Percentiles rank a stretch among this genome's conserved stretches.
Conservation (phyloP, 2,113 vertebrate genomes). For the Chamaea fasciata region DNA sequence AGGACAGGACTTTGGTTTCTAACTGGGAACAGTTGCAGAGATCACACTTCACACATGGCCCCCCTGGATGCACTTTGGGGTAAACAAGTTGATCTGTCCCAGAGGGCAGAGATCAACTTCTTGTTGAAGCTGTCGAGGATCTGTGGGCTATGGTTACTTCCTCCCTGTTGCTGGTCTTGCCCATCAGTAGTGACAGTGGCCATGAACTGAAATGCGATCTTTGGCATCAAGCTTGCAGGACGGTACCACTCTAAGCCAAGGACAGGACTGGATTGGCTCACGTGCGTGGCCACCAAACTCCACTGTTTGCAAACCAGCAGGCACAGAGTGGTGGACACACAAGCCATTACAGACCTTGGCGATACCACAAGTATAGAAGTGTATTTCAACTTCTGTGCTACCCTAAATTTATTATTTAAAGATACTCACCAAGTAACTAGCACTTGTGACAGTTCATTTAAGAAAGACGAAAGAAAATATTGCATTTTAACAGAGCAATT, state of each 20-base stretch:
- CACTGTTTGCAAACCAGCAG: not conserved
- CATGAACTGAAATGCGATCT: not conserved
- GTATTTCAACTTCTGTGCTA: not conserved
- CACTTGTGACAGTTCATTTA: not conserved
- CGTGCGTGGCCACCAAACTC: not conserved
- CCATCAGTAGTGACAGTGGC: not conserved
- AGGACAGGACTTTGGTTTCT: not conserved
- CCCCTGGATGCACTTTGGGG: not conserved
- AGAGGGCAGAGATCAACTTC: not conserved
- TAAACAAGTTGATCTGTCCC: not conserved
- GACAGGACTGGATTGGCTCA: accelerated
- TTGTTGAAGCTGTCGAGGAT: not conserved
- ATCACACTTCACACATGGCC: accelerated
- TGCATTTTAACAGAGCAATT: not conserved
- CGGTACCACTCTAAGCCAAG: not conserved
- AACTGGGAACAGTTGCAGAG: not conserved
- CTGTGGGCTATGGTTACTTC: not conserved
- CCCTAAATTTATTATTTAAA: not conserved
- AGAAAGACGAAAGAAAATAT: not conserved
- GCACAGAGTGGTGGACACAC: not conserved
- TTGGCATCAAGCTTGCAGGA: not conserved
- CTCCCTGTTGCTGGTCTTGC: not conserved
- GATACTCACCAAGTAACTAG: not conserved
- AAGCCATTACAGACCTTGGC: not conserved
- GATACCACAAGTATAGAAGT: accelerated